A percentile compares a stretch with the other conserved stretches of the same genome.
Evolutionary conservation across 2,797 vertebrate species (phyloP).

Genomic region (Chromobotia macracanthus): DNA sequence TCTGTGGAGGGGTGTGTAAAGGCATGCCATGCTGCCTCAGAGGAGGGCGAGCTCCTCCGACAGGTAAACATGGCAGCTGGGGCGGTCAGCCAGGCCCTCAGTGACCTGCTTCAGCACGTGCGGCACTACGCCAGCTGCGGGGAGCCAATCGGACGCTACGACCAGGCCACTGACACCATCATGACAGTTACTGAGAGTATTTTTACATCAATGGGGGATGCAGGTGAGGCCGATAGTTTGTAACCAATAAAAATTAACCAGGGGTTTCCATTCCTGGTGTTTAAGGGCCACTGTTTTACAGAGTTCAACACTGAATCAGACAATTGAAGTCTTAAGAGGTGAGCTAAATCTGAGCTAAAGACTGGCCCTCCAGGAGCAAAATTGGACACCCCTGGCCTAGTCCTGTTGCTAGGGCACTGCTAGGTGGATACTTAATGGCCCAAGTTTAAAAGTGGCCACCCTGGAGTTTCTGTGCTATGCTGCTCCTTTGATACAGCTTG

Average conservation of each 20-base stretch:
- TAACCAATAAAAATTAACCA: not conserved
- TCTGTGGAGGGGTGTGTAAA: slow-evolving; percentile 94
- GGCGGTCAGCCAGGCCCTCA: slow-evolving; percentile 93
- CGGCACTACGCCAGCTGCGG: slow-evolving; percentile 95
- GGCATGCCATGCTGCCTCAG: slow-evolving; percentile 90
- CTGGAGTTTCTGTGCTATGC: not conserved
- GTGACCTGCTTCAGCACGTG: slow-evolving; percentile 94
- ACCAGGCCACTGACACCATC: slow-evolving; percentile 98
- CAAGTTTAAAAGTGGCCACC: no score
- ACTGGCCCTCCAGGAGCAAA: no score
- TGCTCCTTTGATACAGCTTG: not conserved
- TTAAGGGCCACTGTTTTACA: no score
- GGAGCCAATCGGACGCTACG: slow-evolving; percentile 96
- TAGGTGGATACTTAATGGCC: no score
- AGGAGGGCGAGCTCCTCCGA: slow-evolving; percentile 89
- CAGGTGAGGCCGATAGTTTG: slow-evolving; percentile 80
- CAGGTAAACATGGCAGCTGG: slow-evolving; percentile 89
- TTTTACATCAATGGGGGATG: slow-evolving; percentile 98
- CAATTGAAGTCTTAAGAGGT: no score
- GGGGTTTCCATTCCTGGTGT: no score
- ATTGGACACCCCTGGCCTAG: no score
- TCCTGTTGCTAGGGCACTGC: no score
- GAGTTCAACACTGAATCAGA: no score
- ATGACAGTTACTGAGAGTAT: slow-evolving; percentile 99
- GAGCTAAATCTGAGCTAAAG: no score